Evolutionary conservation across 1,140 invertebrate genomes (phyloP), one percentile per base, ranked within the genome.

Genomic region (Pseudomyrmex pallidus): DNA sequence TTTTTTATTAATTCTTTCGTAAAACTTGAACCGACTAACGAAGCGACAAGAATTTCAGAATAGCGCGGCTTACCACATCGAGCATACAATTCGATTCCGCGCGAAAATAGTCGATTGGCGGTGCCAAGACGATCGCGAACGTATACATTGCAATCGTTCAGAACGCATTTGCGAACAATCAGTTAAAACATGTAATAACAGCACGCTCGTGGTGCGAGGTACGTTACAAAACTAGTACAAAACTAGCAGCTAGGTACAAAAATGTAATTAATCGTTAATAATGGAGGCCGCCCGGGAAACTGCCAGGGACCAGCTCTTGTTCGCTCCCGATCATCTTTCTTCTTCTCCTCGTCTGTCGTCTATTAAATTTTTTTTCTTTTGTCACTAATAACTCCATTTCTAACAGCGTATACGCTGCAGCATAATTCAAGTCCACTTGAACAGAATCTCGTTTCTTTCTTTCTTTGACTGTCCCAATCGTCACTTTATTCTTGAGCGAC

Each of bases 201-300:
- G 92, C 91, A 92, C 92, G 91, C 87, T 90, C 91, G 89, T 92
- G 87, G 87, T 92, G 87, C 92, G 91, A 93, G 91, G 91, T 94
- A 94, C 91, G 90, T 94, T 94, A 94, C 88, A 94, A 94, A 94
- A 94, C 93, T 94, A 94, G 93, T 94, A 94, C 92, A 94, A 94
- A 94, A 94, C 93, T 94, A 94, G 91, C 91, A 90, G 90, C 93
- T 94, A 94, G 92, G 93, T 94, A 94, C 93, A 94, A 94, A 94
- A 94, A 92, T 93, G 89, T 93, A 94, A 93, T 91, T 88, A 93
- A 92, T 91, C 76, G 68, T 92, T 92, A 91, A 92, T 93, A 91
- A 93, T 89, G 91, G 78, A 91, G 90, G 91, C 91, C 91, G 88
- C 91, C 90, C 89, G 87, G 87, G 86, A 92, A 92, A 91, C 88